These are phyloP conservation scores for Drosophila neutralis DNA, from an alignment of 2,888 invertebrate species.

Conservation along the genomic window DNA sequence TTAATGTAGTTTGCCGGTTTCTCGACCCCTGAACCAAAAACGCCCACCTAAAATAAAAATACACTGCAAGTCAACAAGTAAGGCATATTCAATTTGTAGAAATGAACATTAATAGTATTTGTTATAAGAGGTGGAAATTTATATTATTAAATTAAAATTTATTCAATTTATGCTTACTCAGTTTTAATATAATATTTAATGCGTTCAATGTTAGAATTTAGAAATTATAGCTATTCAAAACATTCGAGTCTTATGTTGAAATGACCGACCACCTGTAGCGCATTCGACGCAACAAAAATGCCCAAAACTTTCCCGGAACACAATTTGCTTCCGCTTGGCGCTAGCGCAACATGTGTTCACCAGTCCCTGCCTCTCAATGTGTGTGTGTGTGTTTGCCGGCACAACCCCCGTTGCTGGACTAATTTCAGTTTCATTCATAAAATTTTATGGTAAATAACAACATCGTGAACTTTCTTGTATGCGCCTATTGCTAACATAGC, in stretches of 20 bases:
- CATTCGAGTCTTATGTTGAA: slow-evolving; percentile 1
- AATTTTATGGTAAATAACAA: slow-evolving; percentile 3
- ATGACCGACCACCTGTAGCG: slow-evolving; percentile 47
- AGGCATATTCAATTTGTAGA: slow-evolving; percentile 20
- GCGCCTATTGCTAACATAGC: background rate
- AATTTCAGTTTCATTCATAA: slow-evolving; percentile 55
- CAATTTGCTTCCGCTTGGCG: slow-evolving; percentile 61
- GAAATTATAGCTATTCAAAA: background rate
- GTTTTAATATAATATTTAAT: background rate
- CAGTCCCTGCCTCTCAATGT: slow-evolving; percentile 26
- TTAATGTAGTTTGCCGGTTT: slow-evolving; percentile 59
- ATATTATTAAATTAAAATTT: background rate
- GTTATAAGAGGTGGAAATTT: slow-evolving; percentile 2
- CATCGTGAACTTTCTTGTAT: background rate
- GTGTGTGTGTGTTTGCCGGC: slow-evolving; percentile 36
- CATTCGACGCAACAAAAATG: slow-evolving; percentile 29
- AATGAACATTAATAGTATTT: background rate
- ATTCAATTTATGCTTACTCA: background rate
- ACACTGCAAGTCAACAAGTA: slow-evolving; percentile 28
- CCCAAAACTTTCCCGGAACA: slow-evolving; percentile 52
- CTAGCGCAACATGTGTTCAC: slow-evolving; percentile 71
- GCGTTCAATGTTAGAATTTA: slow-evolving; percentile 1
- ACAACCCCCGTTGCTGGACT: slow-evolving; percentile 39
- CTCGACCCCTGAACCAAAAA: slow-evolving; percentile 53
- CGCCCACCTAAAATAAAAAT: slow-evolving; percentile 57